phyloP scores from a whole-genome alignment of 2,797 vertebrate species.

The Bufotes viridis region DNA sequence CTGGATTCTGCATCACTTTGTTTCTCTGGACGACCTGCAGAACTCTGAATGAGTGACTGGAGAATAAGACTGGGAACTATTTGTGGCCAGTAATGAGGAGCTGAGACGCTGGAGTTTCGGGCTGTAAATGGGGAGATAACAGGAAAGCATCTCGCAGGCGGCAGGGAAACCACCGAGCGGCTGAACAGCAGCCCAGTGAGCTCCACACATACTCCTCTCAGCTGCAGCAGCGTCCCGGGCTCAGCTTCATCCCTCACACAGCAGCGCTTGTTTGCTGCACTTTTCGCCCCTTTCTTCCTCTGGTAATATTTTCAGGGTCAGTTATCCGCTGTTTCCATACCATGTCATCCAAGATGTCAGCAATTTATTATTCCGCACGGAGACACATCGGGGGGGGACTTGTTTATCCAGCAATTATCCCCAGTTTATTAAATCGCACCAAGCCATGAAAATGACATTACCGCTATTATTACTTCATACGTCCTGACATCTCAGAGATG shows the following conservation, averaged over 20 bases:
- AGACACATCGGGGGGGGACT: constrained; percentile 7
- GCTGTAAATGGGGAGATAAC: no score
- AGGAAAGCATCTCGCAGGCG: no score
- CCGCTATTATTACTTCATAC: constrained; percentile 40
- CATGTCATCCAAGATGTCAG: constrained; percentile 58
- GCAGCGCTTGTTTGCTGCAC: background rate
- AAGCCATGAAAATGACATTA: constrained; percentile 53
- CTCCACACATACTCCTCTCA: constrained; percentile 37
- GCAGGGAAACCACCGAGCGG: no score
- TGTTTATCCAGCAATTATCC: constrained; percentile 59
- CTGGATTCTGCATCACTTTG: background rate
- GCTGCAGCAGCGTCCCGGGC: background rate
- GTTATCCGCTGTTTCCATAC: constrained; percentile 50
- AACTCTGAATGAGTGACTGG: background rate
- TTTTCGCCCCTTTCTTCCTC: background rate
- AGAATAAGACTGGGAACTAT: background rate
- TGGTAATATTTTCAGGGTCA: constrained; percentile 41
- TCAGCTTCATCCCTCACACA: background rate
- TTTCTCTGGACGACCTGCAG: background rate
- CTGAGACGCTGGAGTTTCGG: no score
- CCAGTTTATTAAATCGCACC: constrained; percentile 51
- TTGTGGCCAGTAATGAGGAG: no score
- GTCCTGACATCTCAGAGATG: background rate
- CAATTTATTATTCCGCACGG: constrained; percentile 37
- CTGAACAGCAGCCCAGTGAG: no score